Evolutionary conservation across 2,888 invertebrate genomes (phyloP).

Genomic region (Platerodrilus igneus): DNA sequence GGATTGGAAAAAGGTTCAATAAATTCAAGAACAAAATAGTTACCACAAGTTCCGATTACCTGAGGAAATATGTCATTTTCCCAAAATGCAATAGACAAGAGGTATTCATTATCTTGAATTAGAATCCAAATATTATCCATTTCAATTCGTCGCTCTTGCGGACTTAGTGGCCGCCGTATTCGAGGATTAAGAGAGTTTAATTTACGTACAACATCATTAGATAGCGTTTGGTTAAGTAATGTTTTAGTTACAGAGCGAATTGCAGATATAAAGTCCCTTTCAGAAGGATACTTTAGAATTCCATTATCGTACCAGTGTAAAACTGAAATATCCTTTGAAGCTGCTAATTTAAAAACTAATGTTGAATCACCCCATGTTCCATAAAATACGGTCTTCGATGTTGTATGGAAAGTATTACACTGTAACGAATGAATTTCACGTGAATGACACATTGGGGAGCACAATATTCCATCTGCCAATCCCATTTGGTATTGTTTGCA

Average conservation of each 20-base stretch:
- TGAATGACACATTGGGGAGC: conserved; percentile 56
- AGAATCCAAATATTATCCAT: conserved; percentile 62
- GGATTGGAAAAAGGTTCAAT: conserved; percentile 54
- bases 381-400: conserved; percentile 59
- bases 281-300: conserved; percentile 50
- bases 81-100: conserved; percentile 56
- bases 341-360: conserved; percentile 56
- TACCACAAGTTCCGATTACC: conserved; percentile 62
- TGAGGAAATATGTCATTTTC: conserved; percentile 61
- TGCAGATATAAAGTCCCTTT: conserved; percentile 52
- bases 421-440: conserved; percentile 53
- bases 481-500: conserved; percentile 54
- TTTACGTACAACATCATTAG: conserved; percentile 49
- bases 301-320: conserved; percentile 50
- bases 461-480: conserved; percentile 58
- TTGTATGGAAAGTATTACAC: conserved; percentile 58
- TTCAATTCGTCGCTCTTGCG: conserved; percentile 47
- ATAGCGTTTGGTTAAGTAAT: conserved; percentile 54
- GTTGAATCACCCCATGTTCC: conserved; percentile 56
- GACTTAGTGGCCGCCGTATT: conserved; percentile 46
- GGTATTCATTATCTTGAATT: conserved; percentile 63
- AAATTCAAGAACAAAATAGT: conserved; percentile 62
- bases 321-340: conserved; percentile 43
- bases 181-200: conserved; percentile 50
- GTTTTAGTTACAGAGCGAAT: conserved; percentile 51